Percentiles rank a stretch among this genome's conserved stretches.
phyloP scores from a whole-genome alignment of 2,888 invertebrate species.

The Chrysolina oricalcia region DNA sequence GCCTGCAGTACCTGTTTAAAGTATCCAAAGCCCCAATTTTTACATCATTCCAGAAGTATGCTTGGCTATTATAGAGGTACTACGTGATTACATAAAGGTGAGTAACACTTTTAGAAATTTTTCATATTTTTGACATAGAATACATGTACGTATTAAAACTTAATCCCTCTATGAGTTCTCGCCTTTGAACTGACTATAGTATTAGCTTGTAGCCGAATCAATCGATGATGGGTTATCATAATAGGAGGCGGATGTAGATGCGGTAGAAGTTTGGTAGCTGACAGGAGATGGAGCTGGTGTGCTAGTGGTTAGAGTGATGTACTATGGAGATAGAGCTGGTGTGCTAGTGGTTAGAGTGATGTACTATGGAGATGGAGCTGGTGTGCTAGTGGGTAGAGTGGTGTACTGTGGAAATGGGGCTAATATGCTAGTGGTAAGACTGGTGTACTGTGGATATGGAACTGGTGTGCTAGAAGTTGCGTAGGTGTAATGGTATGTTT shows the following conservation, averaged over 20 bases:
- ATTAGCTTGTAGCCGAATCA: neutral
- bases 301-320: too few species aligned
- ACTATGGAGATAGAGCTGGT: too few species aligned
- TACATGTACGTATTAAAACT: neutral
- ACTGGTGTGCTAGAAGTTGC: too few species aligned
- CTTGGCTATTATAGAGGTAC: neutral
- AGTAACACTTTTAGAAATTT: neutral
- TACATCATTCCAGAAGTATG: neutral
- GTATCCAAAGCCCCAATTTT: neutral
- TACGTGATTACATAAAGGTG: constrained; percentile 1
- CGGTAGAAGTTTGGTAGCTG: neutral
- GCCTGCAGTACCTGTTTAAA: neutral
- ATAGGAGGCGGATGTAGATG: constrained; percentile 1
- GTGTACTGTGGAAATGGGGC: too few species aligned
- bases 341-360: too few species aligned
- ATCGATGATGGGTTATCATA: neutral
- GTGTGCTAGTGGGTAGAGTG: too few species aligned
- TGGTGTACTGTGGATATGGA: too few species aligned
- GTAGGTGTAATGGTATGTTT: too few species aligned
- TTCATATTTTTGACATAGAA: neutral
- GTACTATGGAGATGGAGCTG: too few species aligned
- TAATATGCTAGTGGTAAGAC: too few species aligned
- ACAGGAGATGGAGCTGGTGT: too few species aligned
- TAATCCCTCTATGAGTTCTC: neutral
- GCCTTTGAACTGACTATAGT: neutral